These are phyloP conservation scores for Monomorium pharaonis DNA, from an alignment of 1,140 invertebrate species.

Conservation along the genomic window DNA sequence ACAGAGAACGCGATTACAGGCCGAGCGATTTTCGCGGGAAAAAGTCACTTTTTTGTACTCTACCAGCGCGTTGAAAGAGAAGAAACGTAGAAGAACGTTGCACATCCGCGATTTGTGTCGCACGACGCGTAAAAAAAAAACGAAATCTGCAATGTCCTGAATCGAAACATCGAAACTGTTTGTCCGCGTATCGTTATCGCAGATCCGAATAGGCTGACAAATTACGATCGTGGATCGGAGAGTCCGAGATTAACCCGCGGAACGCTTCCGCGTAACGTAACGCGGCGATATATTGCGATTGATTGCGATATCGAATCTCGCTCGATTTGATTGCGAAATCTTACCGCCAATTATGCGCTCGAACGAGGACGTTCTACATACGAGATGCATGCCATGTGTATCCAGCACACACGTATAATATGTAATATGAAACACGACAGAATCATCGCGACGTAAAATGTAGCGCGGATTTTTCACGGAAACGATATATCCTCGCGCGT, in stretches of 20 bases:
- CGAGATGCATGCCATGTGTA: not conserved
- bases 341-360: slow-evolving; percentile 23
- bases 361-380: slow-evolving; percentile 12
- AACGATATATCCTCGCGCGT: not conserved
- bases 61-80: too few species aligned
- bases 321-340: slow-evolving; percentile 34
- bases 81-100: too few species aligned
- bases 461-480: not conserved
- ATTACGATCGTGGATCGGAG: slow-evolving; percentile 3
- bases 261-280: slow-evolving; percentile 23
- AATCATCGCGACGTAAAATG: not conserved
- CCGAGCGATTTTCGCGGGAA: slow-evolving; percentile 13
- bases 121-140: not conserved
- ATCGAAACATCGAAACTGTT: not conserved
- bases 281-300: not conserved
- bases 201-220: not conserved
- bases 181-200: not conserved
- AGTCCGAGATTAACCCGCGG: slow-evolving; percentile 17
- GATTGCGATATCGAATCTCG: slow-evolving; percentile 27
- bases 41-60: not conserved
- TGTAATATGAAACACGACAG: not conserved
- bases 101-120: not conserved
- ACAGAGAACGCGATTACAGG: not conserved
- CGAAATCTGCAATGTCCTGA: too few species aligned
- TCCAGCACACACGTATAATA: not conserved